Evolutionary conservation across 1,140 invertebrate genomes (phyloP), one percentile per base, ranked within the genome.

Genomic region (Mamestra configurata): DNA sequence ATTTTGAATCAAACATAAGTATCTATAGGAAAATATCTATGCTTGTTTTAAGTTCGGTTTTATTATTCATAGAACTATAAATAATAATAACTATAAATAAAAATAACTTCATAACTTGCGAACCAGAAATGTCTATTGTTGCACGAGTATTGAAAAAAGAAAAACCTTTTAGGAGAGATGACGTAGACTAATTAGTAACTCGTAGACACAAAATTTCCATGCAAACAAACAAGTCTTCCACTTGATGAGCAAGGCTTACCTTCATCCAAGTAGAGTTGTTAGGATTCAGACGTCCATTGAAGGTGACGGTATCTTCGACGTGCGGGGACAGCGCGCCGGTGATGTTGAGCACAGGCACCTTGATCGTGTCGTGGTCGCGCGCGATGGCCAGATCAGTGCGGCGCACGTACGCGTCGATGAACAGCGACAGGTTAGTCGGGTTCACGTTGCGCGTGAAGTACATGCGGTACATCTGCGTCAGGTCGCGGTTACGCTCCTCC

Each of bases 191-290:
- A n/a, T n/a, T n/a, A n/a, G n/a, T n/a, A n/a, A n/a, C n/a, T n/a
- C n/a, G n/a, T n/a, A n/a, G n/a, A n/a, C n/a, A n/a, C n/a, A n/a
- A n/a, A n/a, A n/a, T n/a, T n/a, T n/a, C n/a, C n/a, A n/a, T n/a
- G n/a, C n/a, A n/a, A n/a, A n/a, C n/a, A n/a, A n/a, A n/a, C n/a
- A n/a, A n/a, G n/a, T n/a, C n/a, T n/a, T n/a, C n/a, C n/a, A n/a
- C n/a, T n/a, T n/a, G 40, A 10, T 43, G 11, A 43, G 40, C 2
- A 13, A 49, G 15, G 0, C 11, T 61, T 61, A 94, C 93, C 90
- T 99, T 99, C 97, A 99, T 98, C 98, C 99, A 99, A 68, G 99
- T 98, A 53, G 98, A 99, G 91, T 98, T 98, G 76, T 97, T 97
- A 7, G 99, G 99, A 95, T 99, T 98, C 81, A 99, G 96, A 78